Evolutionary conservation across 1,140 invertebrate genomes (phyloP), one percentile per base, ranked within the genome.

Genomic region (Drosophila takahashii): DNA sequence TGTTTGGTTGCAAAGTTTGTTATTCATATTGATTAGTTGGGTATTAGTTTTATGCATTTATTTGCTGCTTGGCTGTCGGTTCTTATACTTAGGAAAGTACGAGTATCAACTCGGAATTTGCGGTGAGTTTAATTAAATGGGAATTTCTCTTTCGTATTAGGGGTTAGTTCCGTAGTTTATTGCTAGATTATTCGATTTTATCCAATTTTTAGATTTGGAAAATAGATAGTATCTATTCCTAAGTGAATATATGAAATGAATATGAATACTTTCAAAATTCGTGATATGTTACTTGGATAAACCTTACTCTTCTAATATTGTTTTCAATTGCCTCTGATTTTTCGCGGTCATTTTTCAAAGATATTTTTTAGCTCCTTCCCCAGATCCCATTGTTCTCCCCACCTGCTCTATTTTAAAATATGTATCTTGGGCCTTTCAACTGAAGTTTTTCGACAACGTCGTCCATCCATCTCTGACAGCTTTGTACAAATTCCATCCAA

Each of bases 401-500:
- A 64, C 60, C 60, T 64, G 60, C 27, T 39, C 60, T 41, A 64
- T 34, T 62, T 62, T 60, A 34, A 3, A 16, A 62, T 59, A 16
- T 34, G 15, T 37, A 16, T 18, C 22, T 22, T 16, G 18, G 32
- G 52, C 59, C 8, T 65, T 62, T 62, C 10, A 26, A 45, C 15
- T 29, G 6, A 65, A 64, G 29, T 64, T 65, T 29, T 65, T 11
- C 18, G 29, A 37, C 26, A 41, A 10, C 37, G 27, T 16, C 22
- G 15, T 15, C n/a, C 27, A 66, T 48, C 27, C 59, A 64, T 65
- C 41, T 22, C 34, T 50, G 44, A 39, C 44, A 66, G 34, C 16
- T 47, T 64, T 22, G 59, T 26, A 59, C 54, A 62, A 48, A 66
- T 41, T 66, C 44, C n/a, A 64, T 65, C 29, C 18, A 27, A 61